These are phyloP conservation scores for Eupristina koningsbergeri DNA, from an alignment of 1,140 invertebrate genomes.

Conservation along the genomic window DNA sequence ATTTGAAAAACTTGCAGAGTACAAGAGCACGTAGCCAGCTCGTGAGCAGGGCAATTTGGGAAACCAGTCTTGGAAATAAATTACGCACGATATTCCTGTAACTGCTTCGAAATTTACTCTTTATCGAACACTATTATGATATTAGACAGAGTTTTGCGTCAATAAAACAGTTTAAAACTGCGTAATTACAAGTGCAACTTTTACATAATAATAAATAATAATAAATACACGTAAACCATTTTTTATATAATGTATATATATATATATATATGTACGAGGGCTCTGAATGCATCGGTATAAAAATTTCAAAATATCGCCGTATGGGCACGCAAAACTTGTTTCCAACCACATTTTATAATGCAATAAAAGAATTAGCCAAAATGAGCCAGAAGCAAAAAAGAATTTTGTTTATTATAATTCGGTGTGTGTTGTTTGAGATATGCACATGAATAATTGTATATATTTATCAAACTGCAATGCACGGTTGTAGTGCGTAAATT, in stretches of 20 bases:
- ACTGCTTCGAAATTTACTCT: neutral
- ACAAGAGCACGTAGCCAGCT: neutral
- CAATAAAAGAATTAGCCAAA: neutral
- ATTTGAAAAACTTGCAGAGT: neutral
- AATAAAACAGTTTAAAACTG: neutral
- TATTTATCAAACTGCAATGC: neutral
- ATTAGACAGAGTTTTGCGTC: neutral
- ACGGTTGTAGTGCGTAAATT: neutral
- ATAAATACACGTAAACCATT: too few relatives aligned
- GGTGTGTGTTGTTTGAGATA: neutral
- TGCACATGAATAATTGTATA: neutral
- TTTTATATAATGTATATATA: too few relatives aligned
- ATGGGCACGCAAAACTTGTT: neutral
- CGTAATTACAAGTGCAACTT: neutral
- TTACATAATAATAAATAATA: too few relatives aligned
- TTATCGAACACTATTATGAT: neutral
- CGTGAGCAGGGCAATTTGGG: neutral
- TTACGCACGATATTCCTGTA: neutral
- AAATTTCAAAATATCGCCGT: neutral
- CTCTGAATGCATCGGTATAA: too few relatives aligned
- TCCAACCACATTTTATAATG: neutral
- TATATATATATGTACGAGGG: too few relatives aligned
- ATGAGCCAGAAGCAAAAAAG: neutral
- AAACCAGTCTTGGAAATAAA: neutral
- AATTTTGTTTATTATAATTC: neutral